Evolutionary conservation across 1,140 invertebrate species (phyloP).

Genomic region (Euura lappo): DNA sequence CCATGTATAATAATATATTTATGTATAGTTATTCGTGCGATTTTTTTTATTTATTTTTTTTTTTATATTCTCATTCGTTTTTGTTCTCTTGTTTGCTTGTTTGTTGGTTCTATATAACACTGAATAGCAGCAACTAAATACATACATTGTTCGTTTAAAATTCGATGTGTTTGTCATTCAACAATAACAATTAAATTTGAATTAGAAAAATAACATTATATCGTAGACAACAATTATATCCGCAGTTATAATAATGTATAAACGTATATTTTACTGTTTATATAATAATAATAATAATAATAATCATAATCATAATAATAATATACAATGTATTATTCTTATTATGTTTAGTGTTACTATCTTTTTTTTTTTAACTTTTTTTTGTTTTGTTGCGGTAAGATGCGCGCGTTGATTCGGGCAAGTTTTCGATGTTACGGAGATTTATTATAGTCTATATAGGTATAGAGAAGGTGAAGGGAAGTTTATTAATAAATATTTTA

Average conservation of each 20-base stretch:
- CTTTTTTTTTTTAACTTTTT: background rate
- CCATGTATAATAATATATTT: background rate
- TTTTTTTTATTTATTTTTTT: background rate
- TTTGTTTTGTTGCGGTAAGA: background rate
- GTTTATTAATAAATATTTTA: no score
- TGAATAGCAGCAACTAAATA: conserved; percentile 7
- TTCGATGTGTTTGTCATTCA: conserved; percentile 52
- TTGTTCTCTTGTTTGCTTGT: background rate
- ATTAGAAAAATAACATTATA: conserved; percentile 64
- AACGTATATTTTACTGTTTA: conserved; percentile 44
- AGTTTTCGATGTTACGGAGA: no score
- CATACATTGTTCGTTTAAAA: conserved; percentile 35
- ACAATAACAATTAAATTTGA: conserved; percentile 63
- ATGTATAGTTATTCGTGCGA: background rate
- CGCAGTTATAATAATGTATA: background rate
- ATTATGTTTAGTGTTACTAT: background rate
- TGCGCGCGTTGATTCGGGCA: background rate
- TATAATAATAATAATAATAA: conserved; percentile 28
- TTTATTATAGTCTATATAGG: no score
- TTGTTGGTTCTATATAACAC: background rate
- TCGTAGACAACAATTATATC: conserved; percentile 56
- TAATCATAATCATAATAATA: no score
- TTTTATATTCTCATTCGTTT: background rate
- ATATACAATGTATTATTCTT: background rate
- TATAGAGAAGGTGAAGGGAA: no score